These are phyloP conservation scores for Macquaria ambigua DNA, from an alignment of 2,113 vertebrate species.

Conservation along the genomic window DNA sequence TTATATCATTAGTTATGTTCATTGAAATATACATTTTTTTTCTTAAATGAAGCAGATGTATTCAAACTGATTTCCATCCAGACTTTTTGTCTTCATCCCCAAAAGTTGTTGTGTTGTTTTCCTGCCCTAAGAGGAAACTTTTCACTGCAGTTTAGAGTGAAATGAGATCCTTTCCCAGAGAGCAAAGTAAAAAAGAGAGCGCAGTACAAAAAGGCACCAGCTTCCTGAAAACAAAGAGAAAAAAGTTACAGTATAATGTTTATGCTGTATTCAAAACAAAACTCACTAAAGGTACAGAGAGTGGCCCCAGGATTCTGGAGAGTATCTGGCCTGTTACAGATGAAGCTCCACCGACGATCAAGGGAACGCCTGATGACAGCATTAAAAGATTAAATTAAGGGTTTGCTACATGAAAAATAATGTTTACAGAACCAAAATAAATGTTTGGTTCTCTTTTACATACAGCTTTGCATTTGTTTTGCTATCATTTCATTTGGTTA, in stretches of 20 bases:
- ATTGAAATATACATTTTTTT: neutral
- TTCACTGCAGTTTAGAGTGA: neutral
- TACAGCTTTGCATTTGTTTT: neutral
- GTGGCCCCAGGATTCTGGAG: slow-evolving; percentile 72
- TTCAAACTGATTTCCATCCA: too few species aligned
- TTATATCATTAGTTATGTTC: neutral
- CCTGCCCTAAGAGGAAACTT: too few species aligned
- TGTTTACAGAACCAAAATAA: neutral
- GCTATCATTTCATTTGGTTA: neutral
- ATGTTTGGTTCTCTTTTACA: neutral
- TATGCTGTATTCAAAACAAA: too few species aligned
- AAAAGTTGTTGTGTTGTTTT: too few species aligned
- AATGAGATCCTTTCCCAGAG: neutral
- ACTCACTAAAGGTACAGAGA: slow-evolving; percentile 83
- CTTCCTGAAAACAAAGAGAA: too few species aligned
- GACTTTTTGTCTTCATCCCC: too few species aligned
- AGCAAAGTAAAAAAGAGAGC: too few species aligned
- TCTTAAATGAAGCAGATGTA: too few species aligned
- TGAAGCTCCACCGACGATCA: slow-evolving; percentile 82
- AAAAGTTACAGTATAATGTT: too few species aligned
- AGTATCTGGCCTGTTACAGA: slow-evolving; percentile 78
- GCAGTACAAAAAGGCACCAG: too few species aligned
- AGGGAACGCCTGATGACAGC: slow-evolving; percentile 57
- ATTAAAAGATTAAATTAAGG: neutral
- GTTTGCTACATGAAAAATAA: too few species aligned